A percentile compares a stretch with the other conserved stretches of the same genome.
phyloP scores from a whole-genome alignment of 2,113 vertebrate genomes.

The Labeo catla region DNA sequence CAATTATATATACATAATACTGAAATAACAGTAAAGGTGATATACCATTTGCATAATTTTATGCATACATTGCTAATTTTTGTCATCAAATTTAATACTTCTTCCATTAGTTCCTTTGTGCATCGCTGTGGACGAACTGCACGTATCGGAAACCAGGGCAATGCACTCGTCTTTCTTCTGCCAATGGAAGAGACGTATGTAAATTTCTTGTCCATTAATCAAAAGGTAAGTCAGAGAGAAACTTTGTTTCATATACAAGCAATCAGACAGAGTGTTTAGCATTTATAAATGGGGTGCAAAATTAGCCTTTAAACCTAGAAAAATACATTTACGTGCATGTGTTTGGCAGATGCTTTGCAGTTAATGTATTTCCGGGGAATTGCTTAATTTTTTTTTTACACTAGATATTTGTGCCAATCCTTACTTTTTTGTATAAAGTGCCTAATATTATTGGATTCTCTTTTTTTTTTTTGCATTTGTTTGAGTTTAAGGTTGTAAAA shows the following conservation, averaged over 20 bases:
- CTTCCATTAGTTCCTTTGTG: conserved; percentile 86
- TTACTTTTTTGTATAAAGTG: not conserved
- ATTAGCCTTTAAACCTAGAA: not conserved
- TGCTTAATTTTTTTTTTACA: no score
- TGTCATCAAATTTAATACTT: not conserved
- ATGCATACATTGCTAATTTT: not conserved
- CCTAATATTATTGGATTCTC: not conserved
- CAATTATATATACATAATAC: not conserved
- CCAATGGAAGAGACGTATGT: conserved; percentile 96
- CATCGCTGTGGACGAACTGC: conserved; percentile 96
- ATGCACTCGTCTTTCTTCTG: conserved; percentile 89
- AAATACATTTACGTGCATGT: not conserved
- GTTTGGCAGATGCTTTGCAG: not conserved
- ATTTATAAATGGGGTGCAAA: not conserved
- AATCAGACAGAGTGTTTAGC: not conserved
- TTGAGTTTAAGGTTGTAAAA: not conserved
- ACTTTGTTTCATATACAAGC: not conserved
- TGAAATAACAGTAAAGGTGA: not conserved
- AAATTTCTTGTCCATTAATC: conserved; percentile 92
- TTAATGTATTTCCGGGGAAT: not conserved
- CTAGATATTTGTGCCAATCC: not conserved
- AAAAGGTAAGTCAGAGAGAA: conserved; percentile 80
- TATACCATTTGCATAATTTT: not conserved
- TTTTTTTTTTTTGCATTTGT: not conserved
- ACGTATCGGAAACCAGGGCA: conserved; percentile 87